A percentile compares a stretch with the other conserved stretches of the same genome.
These are phyloP conservation scores for Peromyscus leucopus DNA, from an alignment of 2,113 vertebrate species.

Conservation along the genomic window DNA sequence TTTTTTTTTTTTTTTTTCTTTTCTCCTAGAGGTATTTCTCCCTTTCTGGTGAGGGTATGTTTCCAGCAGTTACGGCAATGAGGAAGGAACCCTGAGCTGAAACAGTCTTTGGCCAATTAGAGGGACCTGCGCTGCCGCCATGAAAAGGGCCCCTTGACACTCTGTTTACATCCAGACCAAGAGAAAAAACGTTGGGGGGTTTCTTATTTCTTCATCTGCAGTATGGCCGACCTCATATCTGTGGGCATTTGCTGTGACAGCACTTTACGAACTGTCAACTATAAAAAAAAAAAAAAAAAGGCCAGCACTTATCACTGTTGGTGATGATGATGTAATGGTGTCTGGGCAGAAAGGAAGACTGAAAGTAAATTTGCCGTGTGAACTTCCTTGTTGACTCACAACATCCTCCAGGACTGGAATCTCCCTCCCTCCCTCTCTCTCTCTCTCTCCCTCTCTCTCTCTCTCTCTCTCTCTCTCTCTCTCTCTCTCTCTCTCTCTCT, in stretches of 20 bases:
- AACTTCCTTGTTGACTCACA: neutral
- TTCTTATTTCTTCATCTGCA: neutral
- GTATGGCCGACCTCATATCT: neutral
- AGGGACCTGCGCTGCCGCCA: neutral
- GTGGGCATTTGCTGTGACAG: neutral
- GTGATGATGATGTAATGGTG: neutral
- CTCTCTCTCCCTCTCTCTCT: too few relatives aligned
- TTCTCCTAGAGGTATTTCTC: neutral
- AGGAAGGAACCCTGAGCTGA: neutral
- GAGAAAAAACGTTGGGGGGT: neutral
- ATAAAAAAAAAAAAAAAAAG: too few relatives aligned
- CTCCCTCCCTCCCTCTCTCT: too few relatives aligned
- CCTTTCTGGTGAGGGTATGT: neutral
- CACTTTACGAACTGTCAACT: neutral
- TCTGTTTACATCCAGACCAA: neutral
- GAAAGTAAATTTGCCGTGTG: neutral
- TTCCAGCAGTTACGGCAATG: neutral
- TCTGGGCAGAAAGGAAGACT: neutral
- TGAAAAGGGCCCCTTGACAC: neutral
- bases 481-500: too few relatives aligned
- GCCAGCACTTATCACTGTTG: too few relatives aligned
- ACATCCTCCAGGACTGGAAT: neutral
- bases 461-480: too few relatives aligned
- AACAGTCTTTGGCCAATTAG: neutral
- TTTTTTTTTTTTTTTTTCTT: neutral